These are phyloP conservation scores for Acronicta alni DNA, from an alignment of 2,888 invertebrate species.

Conservation along the genomic window DNA sequence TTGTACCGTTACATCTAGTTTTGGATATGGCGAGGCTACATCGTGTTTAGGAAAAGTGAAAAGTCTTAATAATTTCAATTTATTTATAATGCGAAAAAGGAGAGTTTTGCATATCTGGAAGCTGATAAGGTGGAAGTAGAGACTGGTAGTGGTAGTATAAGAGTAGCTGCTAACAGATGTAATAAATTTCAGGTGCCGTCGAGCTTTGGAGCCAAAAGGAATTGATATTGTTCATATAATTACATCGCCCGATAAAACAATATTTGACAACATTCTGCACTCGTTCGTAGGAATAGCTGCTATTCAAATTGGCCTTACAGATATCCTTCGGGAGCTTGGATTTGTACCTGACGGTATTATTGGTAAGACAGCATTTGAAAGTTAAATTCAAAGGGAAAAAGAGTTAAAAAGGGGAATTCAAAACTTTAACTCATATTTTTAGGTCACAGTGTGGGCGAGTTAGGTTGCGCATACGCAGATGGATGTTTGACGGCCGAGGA, in stretches of 20 bases:
- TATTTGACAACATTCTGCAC: slow-evolving; percentile 88
- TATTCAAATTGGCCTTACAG: slow-evolving; percentile 88
- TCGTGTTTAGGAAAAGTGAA: too few relatives aligned
- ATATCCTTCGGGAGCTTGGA: slow-evolving; percentile 81
- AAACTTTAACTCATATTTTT: background rate
- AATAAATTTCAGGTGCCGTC: slow-evolving; percentile 80
- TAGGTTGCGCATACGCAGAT: slow-evolving; percentile 98
- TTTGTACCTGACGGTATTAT: slow-evolving; percentile 91
- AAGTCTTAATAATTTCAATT: too few relatives aligned
- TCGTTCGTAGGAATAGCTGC: slow-evolving; percentile 83
- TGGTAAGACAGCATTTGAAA: slow-evolving; percentile 22
- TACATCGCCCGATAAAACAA: slow-evolving; percentile 89
- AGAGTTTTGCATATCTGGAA: too few relatives aligned
- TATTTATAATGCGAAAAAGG: too few relatives aligned
- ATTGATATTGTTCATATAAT: slow-evolving; percentile 91
- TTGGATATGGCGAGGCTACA: too few relatives aligned
- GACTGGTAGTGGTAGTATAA: too few relatives aligned
- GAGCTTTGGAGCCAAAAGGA: slow-evolving; percentile 89
- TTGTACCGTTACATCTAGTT: too few relatives aligned
- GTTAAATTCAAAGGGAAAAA: background rate
- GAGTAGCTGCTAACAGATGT: too few relatives aligned
- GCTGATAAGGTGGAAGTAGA: too few relatives aligned
- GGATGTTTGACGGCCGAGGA: slow-evolving; percentile 96
- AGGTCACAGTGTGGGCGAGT: slow-evolving; percentile 98
- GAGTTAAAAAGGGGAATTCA: background rate